Evolutionary conservation across 2,888 invertebrate genomes (phyloP).

Genomic region (Chromoteleia sp.): DNA sequence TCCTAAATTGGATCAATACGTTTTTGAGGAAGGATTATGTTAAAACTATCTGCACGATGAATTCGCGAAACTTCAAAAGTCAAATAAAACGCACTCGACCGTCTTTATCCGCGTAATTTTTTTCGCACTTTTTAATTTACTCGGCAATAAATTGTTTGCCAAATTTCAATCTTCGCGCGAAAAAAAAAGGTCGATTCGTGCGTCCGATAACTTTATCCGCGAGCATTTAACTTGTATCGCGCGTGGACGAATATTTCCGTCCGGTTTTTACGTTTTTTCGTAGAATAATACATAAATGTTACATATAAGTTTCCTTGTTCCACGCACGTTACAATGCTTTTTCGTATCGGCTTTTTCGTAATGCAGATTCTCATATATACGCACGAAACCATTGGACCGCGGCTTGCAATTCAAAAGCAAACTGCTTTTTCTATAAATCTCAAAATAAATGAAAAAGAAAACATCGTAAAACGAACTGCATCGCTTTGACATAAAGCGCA

Average conservation of each 20-base stretch:
- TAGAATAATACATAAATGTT: slow-evolving; percentile 36
- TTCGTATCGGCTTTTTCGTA: slow-evolving; percentile 27
- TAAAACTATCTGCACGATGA: slow-evolving; percentile 3
- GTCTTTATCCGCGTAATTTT: neutral
- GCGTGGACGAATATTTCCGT: slow-evolving; percentile 25
- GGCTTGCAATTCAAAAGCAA: slow-evolving; percentile 50
- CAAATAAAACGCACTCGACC: neutral
- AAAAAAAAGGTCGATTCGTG: slow-evolving; percentile 2
- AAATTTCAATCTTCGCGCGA: slow-evolving; percentile 19
- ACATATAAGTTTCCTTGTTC: slow-evolving; percentile 53
- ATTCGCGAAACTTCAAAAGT: neutral
- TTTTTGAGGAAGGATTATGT: slow-evolving; percentile 16
- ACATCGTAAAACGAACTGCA: slow-evolving; percentile 53
- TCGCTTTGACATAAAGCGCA: slow-evolving; percentile 54
- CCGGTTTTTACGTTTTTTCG: slow-evolving; percentile 25
- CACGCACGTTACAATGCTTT: slow-evolving; percentile 30
- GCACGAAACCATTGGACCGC: slow-evolving; percentile 37
- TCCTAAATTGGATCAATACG: slow-evolving; percentile 28
- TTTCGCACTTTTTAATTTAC: slow-evolving; percentile 11
- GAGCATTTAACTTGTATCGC: slow-evolving; percentile 9
- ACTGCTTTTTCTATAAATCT: slow-evolving; percentile 53
- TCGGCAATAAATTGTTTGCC: slow-evolving; percentile 23
- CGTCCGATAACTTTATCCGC: slow-evolving; percentile 13
- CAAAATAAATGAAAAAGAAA: slow-evolving; percentile 50
- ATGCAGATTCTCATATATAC: slow-evolving; percentile 25